Evolutionary conservation across 2,113 vertebrate genomes (phyloP).

Genomic region (Baryphthengus martii): DNA sequence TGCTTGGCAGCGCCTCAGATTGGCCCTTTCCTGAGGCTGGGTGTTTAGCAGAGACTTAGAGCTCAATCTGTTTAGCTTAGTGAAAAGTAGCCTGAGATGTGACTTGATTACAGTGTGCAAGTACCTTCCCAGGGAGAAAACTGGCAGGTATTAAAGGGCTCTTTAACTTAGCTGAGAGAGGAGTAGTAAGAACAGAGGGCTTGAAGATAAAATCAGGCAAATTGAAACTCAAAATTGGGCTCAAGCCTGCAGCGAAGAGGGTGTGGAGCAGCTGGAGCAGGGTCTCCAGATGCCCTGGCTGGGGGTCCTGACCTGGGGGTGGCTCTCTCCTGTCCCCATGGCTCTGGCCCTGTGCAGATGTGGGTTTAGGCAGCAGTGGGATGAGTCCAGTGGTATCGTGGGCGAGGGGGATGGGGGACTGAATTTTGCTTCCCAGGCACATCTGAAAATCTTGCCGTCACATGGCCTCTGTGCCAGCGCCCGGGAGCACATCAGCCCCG

Average conservation of each 20-base stretch:
- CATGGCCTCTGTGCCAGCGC: not conserved
- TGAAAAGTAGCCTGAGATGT: constrained; percentile 27
- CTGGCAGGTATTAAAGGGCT: not conserved
- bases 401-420: not conserved
- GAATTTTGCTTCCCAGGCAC: not conserved
- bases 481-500: not conserved
- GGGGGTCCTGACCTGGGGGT: not conserved
- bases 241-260: not conserved
- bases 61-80: constrained; percentile 14
- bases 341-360: rapidly evolving
- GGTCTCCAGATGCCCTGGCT: not conserved
- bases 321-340: not conserved
- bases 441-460: not conserved
- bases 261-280: not conserved
- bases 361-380: not conserved
- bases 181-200: not conserved
- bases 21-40: not conserved
- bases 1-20: not conserved
- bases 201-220: not conserved
- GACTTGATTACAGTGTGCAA: constrained; percentile 26
- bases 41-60: not conserved
- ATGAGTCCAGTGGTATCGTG: rapidly evolving
- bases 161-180: not conserved
- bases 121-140: constrained; percentile 33
- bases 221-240: not conserved